These are phyloP conservation scores for Drosophila baimaii DNA, from an alignment of 1,140 invertebrate species.

Conservation along the genomic window DNA sequence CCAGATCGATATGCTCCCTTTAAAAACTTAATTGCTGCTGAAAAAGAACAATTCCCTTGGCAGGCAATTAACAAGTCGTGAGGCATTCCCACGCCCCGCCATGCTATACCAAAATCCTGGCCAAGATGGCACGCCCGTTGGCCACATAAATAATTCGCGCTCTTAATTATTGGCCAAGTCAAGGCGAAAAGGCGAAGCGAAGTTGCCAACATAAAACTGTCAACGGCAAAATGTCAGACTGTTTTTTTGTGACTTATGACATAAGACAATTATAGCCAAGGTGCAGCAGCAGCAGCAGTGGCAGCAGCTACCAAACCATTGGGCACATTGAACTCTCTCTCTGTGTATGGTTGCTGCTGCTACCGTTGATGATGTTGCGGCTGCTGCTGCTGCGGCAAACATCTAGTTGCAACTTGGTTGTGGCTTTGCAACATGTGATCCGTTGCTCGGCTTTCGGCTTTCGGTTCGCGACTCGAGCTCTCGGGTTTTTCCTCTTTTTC, in stretches of 20 bases:
- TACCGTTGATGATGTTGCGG: constrained; percentile 15
- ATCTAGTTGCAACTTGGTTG: constrained; percentile 25
- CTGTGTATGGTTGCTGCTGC: constrained; percentile 24
- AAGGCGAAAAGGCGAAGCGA: constrained; percentile 20
- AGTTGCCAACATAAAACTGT: constrained; percentile 63
- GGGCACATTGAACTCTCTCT: constrained; percentile 47
- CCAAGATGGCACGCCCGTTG: constrained; percentile 48
- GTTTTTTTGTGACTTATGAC: constrained; percentile 71
- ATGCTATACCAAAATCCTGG: constrained; percentile 17
- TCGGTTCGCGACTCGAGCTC: constrained; percentile 22
- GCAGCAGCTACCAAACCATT: constrained; percentile 25
- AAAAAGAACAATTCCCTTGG: constrained; percentile 33
- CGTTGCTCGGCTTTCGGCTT: constrained; percentile 4
- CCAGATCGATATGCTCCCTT: constrained; percentile 20
- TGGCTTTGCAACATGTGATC: constrained; percentile 48
- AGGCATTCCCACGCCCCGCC: constrained; percentile 53
- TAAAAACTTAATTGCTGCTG: constrained; percentile 2
- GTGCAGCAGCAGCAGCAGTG: constrained; percentile 46
- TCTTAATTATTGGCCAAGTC: constrained; percentile 60
- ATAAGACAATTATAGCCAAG: constrained; percentile 75
- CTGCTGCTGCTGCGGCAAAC: constrained; percentile 33
- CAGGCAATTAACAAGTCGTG: constrained; percentile 37
- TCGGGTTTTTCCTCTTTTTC: constrained; percentile 45
- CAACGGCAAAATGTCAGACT: constrained; percentile 68
- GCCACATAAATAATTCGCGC: constrained; percentile 60